A percentile compares a stretch with the other conserved stretches of the same genome.
phyloP scores from a whole-genome alignment of 2,888 invertebrate genomes.

The Nemapogon koenigi region DNA sequence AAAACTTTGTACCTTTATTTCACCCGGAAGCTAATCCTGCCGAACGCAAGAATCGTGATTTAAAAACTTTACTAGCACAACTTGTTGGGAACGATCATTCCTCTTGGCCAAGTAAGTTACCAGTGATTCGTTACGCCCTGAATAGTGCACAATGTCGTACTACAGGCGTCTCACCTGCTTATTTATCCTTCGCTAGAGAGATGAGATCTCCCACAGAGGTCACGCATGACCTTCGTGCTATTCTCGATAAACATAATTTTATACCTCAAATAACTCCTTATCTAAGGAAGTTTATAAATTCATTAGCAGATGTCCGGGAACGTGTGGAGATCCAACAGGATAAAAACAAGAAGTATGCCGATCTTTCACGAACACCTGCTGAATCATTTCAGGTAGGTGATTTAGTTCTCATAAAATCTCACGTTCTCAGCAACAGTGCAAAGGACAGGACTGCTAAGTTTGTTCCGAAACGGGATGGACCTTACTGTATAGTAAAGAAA shows the following conservation, averaged over 20 bases:
- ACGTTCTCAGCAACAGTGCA: slow-evolving; percentile 2
- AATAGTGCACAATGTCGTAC: slow-evolving; percentile 17
- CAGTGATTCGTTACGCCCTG: slow-evolving; percentile 21
- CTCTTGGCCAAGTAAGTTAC: slow-evolving; percentile 19
- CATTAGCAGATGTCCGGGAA: not conserved
- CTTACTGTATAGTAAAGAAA: not conserved
- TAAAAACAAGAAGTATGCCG: slow-evolving; percentile 1
- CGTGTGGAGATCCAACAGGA: slow-evolving; percentile 1
- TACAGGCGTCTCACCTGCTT: slow-evolving; percentile 21
- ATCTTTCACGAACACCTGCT: not conserved
- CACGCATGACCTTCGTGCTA: slow-evolving; percentile 11
- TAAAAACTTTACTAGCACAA: slow-evolving; percentile 18
- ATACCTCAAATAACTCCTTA: slow-evolving; percentile 3
- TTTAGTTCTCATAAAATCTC: slow-evolving; percentile 2
- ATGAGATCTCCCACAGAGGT: slow-evolving; percentile 18
- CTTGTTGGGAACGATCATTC: slow-evolving; percentile 17
- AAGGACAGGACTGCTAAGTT: slow-evolving; percentile 6
- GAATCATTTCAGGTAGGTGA: not conserved
- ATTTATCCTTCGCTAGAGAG: slow-evolving; percentile 22
- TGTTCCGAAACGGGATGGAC: slow-evolving; percentile 3
- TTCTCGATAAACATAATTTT: not conserved
- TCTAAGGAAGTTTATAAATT: not conserved
- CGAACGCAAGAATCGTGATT: slow-evolving; percentile 21
- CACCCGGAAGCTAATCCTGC: slow-evolving; percentile 24
- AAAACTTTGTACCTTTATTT: slow-evolving; percentile 19